Conservation (phyloP, 2,888 invertebrate species). For the Gryllus longicercus region DNA sequence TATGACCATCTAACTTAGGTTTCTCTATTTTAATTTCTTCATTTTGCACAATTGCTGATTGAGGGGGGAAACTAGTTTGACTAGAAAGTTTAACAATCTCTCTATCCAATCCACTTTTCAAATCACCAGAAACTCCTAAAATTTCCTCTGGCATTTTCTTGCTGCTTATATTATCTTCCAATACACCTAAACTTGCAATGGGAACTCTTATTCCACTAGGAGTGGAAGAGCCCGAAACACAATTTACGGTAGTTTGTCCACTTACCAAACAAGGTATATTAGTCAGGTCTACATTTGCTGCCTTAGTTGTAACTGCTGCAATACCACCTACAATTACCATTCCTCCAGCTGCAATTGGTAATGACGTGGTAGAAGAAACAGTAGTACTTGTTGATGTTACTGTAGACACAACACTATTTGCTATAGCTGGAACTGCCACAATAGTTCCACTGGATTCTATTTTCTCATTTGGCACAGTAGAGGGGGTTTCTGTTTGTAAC, state of each 20-base stretch:
- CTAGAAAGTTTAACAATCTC: slow-evolving; percentile 18
- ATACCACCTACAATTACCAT: not conserved
- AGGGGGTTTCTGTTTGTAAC: not conserved
- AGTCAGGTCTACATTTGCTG: too few relatives aligned
- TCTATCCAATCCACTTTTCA: not conserved
- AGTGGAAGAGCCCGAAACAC: slow-evolving; percentile 19
- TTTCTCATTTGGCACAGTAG: not conserved
- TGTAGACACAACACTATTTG: not conserved
- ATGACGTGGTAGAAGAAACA: not conserved
- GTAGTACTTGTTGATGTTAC: not conserved
- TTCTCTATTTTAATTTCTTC: slow-evolving; percentile 21
- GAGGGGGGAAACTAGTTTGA: not conserved
- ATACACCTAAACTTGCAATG: slow-evolving; percentile 20
- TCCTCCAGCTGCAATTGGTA: not conserved
- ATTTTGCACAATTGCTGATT: not conserved
- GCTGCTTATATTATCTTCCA: slow-evolving; percentile 20
- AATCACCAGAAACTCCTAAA: not conserved
- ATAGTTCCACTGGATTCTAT: not conserved
- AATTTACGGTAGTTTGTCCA: not conserved
- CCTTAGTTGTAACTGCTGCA: not conserved
- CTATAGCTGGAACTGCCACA: not conserved
- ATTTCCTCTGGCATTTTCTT: slow-evolving; percentile 25
- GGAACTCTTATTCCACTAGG: slow-evolving; percentile 27
- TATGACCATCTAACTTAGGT: slow-evolving; percentile 19
- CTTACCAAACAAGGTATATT: too few relatives aligned